Conservation (phyloP, 1,140 invertebrate genomes). For the Panagrolaimus sp. region DNA sequence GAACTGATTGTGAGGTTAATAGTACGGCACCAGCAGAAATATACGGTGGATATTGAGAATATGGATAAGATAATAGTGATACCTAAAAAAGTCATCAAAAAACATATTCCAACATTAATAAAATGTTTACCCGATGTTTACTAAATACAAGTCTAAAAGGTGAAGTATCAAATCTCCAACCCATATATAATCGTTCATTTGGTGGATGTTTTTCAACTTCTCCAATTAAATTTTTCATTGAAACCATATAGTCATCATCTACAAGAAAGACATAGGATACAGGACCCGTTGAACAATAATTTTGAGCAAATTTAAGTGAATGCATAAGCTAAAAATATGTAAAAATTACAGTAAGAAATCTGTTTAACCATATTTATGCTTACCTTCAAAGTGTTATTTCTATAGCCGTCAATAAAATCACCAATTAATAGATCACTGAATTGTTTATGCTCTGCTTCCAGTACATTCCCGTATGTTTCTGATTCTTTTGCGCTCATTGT, state of each 20-base stretch:
- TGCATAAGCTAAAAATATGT: constrained; percentile 37
- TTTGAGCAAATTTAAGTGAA: constrained; percentile 38
- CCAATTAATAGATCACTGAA: constrained; percentile 44
- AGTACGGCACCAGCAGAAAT: constrained; percentile 53
- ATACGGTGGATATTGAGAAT: constrained; percentile 49
- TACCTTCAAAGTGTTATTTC: constrained; percentile 53
- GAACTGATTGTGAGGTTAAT: constrained; percentile 40
- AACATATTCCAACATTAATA: background rate
- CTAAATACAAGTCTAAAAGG: constrained; percentile 47
- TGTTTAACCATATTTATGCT: constrained; percentile 7
- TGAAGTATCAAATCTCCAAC: constrained; percentile 50
- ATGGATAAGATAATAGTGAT: constrained; percentile 49
- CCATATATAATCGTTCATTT: constrained; percentile 47
- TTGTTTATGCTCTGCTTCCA: constrained; percentile 28
- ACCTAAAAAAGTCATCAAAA: constrained; percentile 33
- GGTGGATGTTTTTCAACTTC: constrained; percentile 24
- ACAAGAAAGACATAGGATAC: constrained; percentile 44
- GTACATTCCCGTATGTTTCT: constrained; percentile 14
- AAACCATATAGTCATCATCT: constrained; percentile 55
- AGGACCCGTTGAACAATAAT: constrained; percentile 32
- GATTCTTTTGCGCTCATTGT: background rate
- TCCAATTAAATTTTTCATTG: constrained; percentile 39
- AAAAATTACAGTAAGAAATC: constrained; percentile 10
- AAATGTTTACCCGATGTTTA: constrained; percentile 43
- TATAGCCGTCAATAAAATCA: constrained; percentile 47